A percentile compares a stretch with the other conserved stretches of the same genome.
Conservation (phyloP, 2,797 vertebrate genomes). For the Pangasius djambal region DNA sequence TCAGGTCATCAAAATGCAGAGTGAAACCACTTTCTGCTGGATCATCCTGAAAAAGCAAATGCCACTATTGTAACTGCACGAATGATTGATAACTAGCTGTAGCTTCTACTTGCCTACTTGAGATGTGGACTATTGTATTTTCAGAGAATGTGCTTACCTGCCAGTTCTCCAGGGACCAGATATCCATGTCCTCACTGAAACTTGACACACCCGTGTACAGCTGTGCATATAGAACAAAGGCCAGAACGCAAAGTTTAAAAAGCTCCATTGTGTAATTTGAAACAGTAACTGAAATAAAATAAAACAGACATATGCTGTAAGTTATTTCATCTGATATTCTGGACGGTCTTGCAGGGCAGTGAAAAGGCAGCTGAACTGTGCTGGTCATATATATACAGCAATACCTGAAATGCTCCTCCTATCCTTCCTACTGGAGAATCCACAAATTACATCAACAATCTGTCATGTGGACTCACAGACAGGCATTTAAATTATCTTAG, state of each 20-base stretch:
- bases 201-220: slow-evolving; percentile 58
- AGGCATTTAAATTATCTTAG: not conserved
- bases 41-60: slow-evolving; percentile 58
- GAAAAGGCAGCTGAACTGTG: not conserved
- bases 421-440: not conserved
- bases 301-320: not conserved
- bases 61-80: not conserved
- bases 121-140: not conserved
- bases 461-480: not conserved
- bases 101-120: not conserved
- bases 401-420: slow-evolving; percentile 21
- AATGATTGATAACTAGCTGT: not conserved
- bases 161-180: slow-evolving; percentile 66
- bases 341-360: not conserved
- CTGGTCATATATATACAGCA: slow-evolving; percentile 27
- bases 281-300: not conserved
- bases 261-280: slow-evolving; percentile 61
- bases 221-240: slow-evolving; percentile 63
- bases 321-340: not conserved
- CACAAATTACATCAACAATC: not conserved
- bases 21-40: slow-evolving; percentile 63
- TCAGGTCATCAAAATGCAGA: slow-evolving; percentile 69
- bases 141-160: slow-evolving; percentile 60
- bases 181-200: slow-evolving; percentile 59
- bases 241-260: slow-evolving; percentile 62